Percentiles rank a stretch among this genome's conserved stretches.
Conservation (phyloP, 1,140 invertebrate genomes). For the Diorhabda carinulata region DNA sequence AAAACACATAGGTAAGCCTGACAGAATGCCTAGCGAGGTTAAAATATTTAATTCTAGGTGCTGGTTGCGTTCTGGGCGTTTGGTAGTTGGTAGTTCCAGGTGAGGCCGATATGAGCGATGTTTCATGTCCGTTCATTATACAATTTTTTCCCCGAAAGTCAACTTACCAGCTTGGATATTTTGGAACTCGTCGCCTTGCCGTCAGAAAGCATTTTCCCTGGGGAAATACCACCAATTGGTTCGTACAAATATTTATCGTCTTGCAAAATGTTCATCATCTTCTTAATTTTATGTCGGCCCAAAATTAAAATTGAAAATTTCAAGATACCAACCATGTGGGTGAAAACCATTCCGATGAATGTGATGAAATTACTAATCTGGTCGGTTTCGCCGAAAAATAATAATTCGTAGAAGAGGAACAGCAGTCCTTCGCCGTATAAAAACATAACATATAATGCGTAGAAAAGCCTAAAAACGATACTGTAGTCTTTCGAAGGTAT, state of each 20-base stretch:
- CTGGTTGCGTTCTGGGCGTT: no score
- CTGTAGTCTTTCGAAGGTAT: not conserved
- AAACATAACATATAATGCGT: not conserved
- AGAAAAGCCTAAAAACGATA: not conserved
- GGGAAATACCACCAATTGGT: not conserved
- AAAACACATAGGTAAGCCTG: no score
- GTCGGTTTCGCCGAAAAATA: constrained; percentile 9
- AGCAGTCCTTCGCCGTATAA: constrained; percentile 8
- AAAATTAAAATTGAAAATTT: constrained; percentile 26
- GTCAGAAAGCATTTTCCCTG: not conserved
- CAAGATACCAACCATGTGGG: constrained; percentile 25
- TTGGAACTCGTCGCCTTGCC: constrained; percentile 2
- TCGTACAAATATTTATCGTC: constrained; percentile 23
- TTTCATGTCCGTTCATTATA: no score
- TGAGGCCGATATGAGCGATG: no score
- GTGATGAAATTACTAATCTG: constrained; percentile 17
- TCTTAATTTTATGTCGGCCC: constrained; percentile 11
- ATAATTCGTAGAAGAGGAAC: constrained; percentile 12
- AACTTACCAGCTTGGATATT: constrained; percentile 12
- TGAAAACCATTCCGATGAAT: constrained; percentile 37
- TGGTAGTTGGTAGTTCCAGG: no score
- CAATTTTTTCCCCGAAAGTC: not conserved
- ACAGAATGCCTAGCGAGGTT: no score
- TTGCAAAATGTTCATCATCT: constrained; percentile 23
- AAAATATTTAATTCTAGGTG: no score